Evolutionary conservation across 2,888 invertebrate species (phyloP).

Genomic region (Phlogophora meticulosa): DNA sequence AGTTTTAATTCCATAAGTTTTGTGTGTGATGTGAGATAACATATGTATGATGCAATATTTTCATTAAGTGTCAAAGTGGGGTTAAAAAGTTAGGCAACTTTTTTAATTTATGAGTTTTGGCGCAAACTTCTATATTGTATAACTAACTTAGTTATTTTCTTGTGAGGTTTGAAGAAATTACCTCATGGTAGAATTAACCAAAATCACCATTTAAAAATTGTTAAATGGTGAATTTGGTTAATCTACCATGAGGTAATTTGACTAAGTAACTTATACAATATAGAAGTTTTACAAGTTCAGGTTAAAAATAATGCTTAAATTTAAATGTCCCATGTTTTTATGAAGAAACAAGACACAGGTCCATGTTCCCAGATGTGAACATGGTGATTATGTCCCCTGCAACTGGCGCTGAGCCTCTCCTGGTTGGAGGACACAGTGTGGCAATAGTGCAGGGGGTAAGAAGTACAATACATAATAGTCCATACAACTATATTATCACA

Average conservation of each 20-base stretch:
- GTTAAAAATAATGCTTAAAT: too few species aligned
- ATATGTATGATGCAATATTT: conserved; percentile 32
- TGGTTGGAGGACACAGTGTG: conserved; percentile 61
- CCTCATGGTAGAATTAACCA: too few species aligned
- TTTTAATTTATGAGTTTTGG: not conserved
- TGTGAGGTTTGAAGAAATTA: too few species aligned
- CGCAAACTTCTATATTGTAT: too few species aligned
- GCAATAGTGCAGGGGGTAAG: conserved; percentile 64
- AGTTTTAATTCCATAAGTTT: not conserved
- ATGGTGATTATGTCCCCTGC: conserved; percentile 74
- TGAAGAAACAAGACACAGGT: conserved; percentile 69
- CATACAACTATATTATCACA: too few species aligned
- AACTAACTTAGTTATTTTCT: too few species aligned
- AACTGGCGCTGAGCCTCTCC: conserved; percentile 59
- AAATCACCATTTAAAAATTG: too few species aligned
- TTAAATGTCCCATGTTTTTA: conserved; percentile 74
- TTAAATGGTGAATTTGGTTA: too few species aligned
- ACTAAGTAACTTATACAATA: too few species aligned
- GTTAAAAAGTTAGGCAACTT: not conserved
- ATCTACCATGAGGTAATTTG: not conserved
- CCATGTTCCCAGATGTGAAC: conserved; percentile 73
- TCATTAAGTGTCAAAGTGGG: not conserved
- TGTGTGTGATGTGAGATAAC: not conserved
- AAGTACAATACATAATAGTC: not conserved
- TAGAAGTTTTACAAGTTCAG: too few species aligned